Conservation (phyloP, 53 echinoderm and acorn worm genomes). For the Echinometra lucunter region DNA sequence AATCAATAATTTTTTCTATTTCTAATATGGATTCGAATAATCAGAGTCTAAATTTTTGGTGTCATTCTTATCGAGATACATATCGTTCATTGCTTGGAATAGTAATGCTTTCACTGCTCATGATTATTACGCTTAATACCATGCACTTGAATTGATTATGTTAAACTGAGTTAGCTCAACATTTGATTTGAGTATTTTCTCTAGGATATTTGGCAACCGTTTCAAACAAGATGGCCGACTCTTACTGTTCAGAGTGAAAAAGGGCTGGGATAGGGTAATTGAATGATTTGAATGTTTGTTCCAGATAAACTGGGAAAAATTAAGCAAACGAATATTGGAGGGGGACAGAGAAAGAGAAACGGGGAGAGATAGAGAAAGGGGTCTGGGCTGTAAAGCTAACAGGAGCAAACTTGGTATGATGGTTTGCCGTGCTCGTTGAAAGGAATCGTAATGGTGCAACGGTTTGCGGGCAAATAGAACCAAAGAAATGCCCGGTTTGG, state of each 20-base stretch:
- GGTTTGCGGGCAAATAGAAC: slow-evolving; percentile 54
- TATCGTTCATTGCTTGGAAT: no score
- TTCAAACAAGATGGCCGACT: slow-evolving; percentile 31
- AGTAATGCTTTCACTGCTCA: not conserved
- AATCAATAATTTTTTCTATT: not conserved
- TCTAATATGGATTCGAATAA: not conserved
- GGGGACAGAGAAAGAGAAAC: not conserved
- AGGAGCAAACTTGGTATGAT: slow-evolving; percentile 47
- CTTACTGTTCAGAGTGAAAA: slow-evolving; percentile 1
- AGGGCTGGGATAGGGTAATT: slow-evolving; percentile 4
- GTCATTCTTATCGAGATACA: no score
- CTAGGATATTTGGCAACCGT: not conserved
- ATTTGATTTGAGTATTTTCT: not conserved
- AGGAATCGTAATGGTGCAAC: slow-evolving; percentile 42
- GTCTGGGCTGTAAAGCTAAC: slow-evolving; percentile 57
- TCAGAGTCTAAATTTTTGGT: not conserved
- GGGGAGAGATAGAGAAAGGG: slow-evolving; percentile 18
- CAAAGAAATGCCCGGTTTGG: slow-evolving; percentile 45
- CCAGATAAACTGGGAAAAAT: slow-evolving; percentile 70
- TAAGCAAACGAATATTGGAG: slow-evolving; percentile 66
- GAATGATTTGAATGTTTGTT: slow-evolving; percentile 70
- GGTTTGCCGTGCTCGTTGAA: slow-evolving; percentile 24
- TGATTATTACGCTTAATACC: not conserved
- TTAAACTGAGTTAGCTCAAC: not conserved
- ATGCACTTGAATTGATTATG: not conserved